These are phyloP conservation scores for Hystrix cristata DNA, from an alignment of 2,113 vertebrate species.

Conservation along the genomic window DNA sequence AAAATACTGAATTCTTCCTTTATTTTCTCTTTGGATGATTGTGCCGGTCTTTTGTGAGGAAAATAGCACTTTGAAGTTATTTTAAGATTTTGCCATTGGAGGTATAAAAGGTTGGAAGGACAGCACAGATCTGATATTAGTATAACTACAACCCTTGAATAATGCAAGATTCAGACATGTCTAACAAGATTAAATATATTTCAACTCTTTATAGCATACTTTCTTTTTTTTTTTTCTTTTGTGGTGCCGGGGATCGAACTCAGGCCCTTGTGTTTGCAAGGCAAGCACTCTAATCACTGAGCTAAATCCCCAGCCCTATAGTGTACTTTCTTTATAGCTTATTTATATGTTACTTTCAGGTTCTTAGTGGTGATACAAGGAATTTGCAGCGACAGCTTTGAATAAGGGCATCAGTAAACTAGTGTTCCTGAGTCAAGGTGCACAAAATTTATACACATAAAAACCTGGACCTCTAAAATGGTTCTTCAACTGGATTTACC, in stretches of 20 bases:
- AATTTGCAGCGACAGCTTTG: background rate
- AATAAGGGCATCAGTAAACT: background rate
- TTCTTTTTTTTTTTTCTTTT: too few relatives aligned
- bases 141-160: background rate
- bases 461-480: background rate
- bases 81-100: background rate
- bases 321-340: too few relatives aligned
- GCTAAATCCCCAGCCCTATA: too few relatives aligned
- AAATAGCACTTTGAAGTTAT: background rate
- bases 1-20: background rate
- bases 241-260: too few relatives aligned
- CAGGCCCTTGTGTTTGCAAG: too few relatives aligned
- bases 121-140: background rate
- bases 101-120: background rate
- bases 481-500: background rate
- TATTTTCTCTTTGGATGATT: slow-evolving; percentile 12
- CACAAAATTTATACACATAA: background rate
- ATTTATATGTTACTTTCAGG: background rate
- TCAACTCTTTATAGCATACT: background rate
- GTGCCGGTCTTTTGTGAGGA: background rate
- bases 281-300: too few relatives aligned
- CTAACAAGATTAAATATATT: background rate
- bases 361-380: background rate
- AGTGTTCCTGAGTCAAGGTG: background rate
- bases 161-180: slow-evolving; percentile 14